phyloP scores from a whole-genome alignment of 2,113 vertebrate genomes.

The Sphaerodactylus townsendi region DNA sequence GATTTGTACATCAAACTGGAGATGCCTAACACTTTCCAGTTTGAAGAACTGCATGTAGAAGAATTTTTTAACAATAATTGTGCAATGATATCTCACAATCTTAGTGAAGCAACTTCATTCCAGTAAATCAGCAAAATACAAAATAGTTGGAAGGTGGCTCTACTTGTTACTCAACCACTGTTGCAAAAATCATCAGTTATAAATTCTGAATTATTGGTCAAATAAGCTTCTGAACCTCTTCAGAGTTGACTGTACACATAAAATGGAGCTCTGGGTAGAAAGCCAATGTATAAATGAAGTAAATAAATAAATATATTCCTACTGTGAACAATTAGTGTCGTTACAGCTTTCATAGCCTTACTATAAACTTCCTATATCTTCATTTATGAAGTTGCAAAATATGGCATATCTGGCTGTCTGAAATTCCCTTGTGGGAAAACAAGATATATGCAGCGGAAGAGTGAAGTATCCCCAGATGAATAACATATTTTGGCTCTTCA shows the following conservation, averaged over 20 bases:
- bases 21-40: no score
- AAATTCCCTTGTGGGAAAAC: background rate
- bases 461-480: background rate
- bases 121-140: background rate
- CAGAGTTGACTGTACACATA: no score
- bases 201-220: background rate
- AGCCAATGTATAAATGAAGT: no score
- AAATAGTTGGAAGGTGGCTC: background rate
- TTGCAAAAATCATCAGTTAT: background rate
- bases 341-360: no score
- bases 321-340: no score
- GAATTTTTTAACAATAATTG: no score
- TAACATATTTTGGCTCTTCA: constrained; percentile 21
- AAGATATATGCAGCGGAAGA: background rate
- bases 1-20: no score
- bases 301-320: no score
- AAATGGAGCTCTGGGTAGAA: no score
- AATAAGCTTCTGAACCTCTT: no score
- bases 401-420: background rate
- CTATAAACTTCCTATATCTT: background rate
- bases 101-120: background rate
- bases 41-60: no score
- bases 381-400: background rate
- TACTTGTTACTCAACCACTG: background rate
- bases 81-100: background rate